Evolutionary conservation across 1,140 invertebrate species (phyloP), one percentile per base, ranked within the genome.

Genomic region (Microplitis mediator): DNA sequence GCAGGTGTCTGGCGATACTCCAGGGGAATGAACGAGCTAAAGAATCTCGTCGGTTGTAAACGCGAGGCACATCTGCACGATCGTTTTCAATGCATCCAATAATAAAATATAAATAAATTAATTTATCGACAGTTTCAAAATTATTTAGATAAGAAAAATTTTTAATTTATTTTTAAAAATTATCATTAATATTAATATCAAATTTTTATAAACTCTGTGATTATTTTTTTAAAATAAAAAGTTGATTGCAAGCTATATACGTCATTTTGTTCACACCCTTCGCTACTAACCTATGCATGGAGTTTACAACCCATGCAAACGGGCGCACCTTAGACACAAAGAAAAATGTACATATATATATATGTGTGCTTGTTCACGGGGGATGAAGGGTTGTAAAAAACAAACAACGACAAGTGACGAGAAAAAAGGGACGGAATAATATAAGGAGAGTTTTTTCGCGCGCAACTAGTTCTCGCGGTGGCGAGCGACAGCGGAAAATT

Each of bases 41-140:
- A 39, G 51, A 67, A 67, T 67, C 45, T 51, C 39, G 3, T 23
- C 8, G 45, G 16, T 50, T 23, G 14, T 54, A 54, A 52, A 50
- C 34, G 65, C 23, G 51, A 31, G 51, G 14, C 65, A 32, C 65
- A 67, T 67, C 65, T 67, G 65, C 39, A 13, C 50, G 50, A 67
- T 67, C 65, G 13, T 52, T 67, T 67, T 34, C 23, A 51, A 14
- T 31, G 52, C 23, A 67, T 67, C 52, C 51, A 52, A 35, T 67
- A 34, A 67, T 54, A 4, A 52, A 67, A 68, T 74, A 60, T 69
- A 72, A 70, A 51, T 51, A 73, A 73, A 60, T 69, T 23, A 71
- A 56, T 72, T 32, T 39, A 14, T 35, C 23, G 56, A 23, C 23
- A 23, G 23, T 2, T 23, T 23, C 23, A 2, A 23, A 23, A 23